phyloP scores from a whole-genome alignment of 2,888 invertebrate species.

The Laothoe populi region DNA sequence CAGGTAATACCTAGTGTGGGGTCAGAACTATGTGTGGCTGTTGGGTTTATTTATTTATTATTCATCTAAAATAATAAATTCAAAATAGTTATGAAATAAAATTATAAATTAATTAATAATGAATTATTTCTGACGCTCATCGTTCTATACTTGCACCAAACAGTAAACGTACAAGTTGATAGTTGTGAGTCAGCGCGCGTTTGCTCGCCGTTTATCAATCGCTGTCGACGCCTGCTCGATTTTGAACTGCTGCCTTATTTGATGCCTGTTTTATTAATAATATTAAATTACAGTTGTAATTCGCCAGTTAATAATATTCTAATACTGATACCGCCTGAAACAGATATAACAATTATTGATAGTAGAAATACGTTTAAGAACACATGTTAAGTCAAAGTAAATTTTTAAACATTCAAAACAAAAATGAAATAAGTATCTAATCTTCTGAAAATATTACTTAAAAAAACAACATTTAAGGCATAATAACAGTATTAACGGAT shows the following conservation, averaged over 20 bases:
- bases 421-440: neutral
- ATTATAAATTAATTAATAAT: too few species aligned
- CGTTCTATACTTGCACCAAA: slow-evolving; percentile 44
- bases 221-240: slow-evolving; percentile 73
- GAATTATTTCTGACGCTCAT: neutral
- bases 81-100: too few species aligned
- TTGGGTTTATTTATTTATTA: too few species aligned
- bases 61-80: too few species aligned
- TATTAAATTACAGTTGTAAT: slow-evolving; percentile 15
- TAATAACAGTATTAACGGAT: neutral
- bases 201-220: slow-evolving; percentile 79
- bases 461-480: neutral
- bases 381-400: too few species aligned
- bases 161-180: slow-evolving; percentile 56
- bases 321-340: neutral
- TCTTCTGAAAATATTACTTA: neutral
- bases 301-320: neutral
- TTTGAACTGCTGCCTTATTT: slow-evolving; percentile 57
- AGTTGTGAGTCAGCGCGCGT: slow-evolving; percentile 79
- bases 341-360: neutral
- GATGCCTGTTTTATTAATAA: slow-evolving; percentile 31
- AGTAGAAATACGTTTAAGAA: neutral
- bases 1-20: too few species aligned
- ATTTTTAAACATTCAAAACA: neutral
- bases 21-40: too few species aligned